These are phyloP conservation scores for Rhynchonycteris naso DNA, from an alignment of 2,797 vertebrate species.

Conservation along the genomic window DNA sequence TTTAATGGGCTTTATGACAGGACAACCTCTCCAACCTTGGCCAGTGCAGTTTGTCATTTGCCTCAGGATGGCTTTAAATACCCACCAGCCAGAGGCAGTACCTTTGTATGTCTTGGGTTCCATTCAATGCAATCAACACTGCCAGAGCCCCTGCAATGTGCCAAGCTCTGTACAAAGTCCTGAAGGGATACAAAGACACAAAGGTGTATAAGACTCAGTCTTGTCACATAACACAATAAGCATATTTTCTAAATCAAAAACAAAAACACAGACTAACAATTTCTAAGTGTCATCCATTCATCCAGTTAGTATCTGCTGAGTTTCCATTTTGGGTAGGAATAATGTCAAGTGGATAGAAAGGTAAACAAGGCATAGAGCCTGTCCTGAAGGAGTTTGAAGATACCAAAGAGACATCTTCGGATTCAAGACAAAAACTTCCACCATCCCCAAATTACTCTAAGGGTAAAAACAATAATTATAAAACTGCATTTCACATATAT, in stretches of 20 bases:
- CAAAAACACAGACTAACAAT: background rate
- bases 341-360: background rate
- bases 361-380: background rate
- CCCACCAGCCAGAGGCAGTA: background rate
- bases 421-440: background rate
- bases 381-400: background rate
- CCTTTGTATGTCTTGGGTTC: background rate
- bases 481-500: background rate
- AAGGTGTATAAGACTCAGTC: background rate
- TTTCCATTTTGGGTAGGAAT: background rate
- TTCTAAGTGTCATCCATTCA: background rate
- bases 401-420: background rate
- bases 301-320: background rate
- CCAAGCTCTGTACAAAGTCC: no score
- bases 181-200: background rate
- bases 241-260: background rate
- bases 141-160: no score
- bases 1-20: slow-evolving; percentile 65
- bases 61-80: background rate
- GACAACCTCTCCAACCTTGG: background rate
- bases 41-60: background rate
- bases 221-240: background rate
- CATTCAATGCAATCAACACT: no score
- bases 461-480: background rate
- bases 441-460: background rate